Percentiles rank a stretch among this genome's conserved stretches.
These are phyloP conservation scores for Caenorhabditis wallacei DNA, from an alignment of 2,888 invertebrate species.

Conservation along the genomic window DNA sequence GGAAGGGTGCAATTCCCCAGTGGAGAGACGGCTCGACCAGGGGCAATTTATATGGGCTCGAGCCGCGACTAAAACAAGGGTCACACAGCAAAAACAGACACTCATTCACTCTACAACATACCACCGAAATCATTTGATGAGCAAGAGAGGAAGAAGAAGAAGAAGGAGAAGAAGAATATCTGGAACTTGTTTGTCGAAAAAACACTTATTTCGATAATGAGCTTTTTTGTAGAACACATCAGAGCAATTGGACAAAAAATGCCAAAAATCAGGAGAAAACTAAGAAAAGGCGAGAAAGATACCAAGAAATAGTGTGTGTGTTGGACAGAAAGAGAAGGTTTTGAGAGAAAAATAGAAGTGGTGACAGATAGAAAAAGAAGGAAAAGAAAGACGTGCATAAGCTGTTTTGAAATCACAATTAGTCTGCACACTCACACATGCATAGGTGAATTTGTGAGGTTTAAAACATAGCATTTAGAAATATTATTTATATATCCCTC, in stretches of 20 bases:
- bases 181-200: conserved; percentile 36
- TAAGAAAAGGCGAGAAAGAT: conserved; percentile 12
- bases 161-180: conserved; percentile 28
- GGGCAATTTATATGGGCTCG: conserved; percentile 32
- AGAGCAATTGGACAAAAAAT: conserved; percentile 22
- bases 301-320: conserved; percentile 14
- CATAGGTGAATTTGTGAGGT: conserved; percentile 31
- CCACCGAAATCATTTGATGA: conserved; percentile 45
- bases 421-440: conserved; percentile 31
- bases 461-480: conserved; percentile 16
- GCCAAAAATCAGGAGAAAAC: conserved; percentile 25
- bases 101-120: conserved; percentile 62
- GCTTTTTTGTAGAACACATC: conserved; percentile 30
- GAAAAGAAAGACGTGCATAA: conserved; percentile 38
- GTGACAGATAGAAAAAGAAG: conserved; percentile 29
- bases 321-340: conserved; percentile 22
- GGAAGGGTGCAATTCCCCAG: conserved; percentile 49
- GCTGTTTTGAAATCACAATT: conserved; percentile 24
- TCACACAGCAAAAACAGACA: conserved; percentile 38
- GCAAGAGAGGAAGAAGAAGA: conserved; percentile 17
- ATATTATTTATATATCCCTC: background rate
- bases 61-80: conserved; percentile 23
- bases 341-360: conserved; percentile 32
- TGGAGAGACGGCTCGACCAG: conserved; percentile 39
- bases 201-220: background rate